phyloP scores from a whole-genome alignment of 2,888 invertebrate species.

The Nemoura dubitans region DNA sequence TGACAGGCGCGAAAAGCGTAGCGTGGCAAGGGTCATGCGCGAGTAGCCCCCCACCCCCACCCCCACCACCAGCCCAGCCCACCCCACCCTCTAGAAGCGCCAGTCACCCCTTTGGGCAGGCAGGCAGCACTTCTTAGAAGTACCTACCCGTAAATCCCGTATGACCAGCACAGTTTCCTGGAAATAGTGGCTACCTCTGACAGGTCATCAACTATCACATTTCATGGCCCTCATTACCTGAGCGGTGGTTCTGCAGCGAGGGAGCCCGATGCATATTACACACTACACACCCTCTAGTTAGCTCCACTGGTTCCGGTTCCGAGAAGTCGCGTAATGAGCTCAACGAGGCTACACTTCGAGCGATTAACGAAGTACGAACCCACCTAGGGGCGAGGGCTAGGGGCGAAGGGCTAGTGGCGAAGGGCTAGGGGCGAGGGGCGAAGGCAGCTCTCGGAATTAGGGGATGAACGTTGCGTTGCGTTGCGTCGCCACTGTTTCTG shows the following conservation, averaged over 20 bases:
- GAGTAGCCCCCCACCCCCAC: too few species aligned
- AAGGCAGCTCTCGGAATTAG: not conserved
- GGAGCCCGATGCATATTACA: not conserved
- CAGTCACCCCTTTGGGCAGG: not conserved
- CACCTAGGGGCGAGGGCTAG: not conserved
- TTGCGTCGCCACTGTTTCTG: not conserved
- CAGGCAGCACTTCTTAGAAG: not conserved
- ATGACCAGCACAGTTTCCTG: not conserved
- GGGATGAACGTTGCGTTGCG: not conserved
- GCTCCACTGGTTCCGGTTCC: not conserved
- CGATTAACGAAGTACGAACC: not conserved
- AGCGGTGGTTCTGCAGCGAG: not conserved
- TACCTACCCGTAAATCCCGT: not conserved
- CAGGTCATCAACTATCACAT: constrained; percentile 12
- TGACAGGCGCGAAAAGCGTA: not conserved
- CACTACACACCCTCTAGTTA: not conserved
- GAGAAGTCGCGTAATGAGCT: not conserved
- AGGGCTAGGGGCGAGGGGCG: too few species aligned
- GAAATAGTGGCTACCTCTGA: not conserved
- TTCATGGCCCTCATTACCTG: not conserved
- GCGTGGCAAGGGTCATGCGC: not conserved
- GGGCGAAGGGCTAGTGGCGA: too few species aligned
- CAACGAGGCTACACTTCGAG: not conserved
- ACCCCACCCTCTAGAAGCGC: not conserved
- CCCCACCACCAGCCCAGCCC: not conserved